Evolutionary conservation across 1,140 invertebrate genomes (phyloP).

Genomic region (Drosophila paulistorum): DNA sequence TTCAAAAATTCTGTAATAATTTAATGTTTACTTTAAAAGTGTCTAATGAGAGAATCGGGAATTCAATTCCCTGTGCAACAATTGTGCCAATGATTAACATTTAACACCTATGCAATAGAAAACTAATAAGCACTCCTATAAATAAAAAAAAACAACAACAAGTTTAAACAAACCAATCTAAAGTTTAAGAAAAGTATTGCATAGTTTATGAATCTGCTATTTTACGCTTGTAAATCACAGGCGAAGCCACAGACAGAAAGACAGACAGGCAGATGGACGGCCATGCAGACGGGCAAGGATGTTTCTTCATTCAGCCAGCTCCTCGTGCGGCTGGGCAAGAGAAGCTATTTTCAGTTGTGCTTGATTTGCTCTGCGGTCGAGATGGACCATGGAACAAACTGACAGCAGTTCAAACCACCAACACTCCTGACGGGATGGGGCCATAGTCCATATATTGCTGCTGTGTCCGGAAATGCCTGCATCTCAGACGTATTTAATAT

Average conservation of each 20-base stretch:
- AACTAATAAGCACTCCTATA: conserved; percentile 39
- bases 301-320: not conserved
- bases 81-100: conserved; percentile 46
- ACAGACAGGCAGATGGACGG: conserved; percentile 14
- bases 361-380: conserved; percentile 27
- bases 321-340: conserved; percentile 26
- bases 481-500: conserved; percentile 65
- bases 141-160: conserved; percentile 28
- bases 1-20: conserved; percentile 26
- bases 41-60: conserved; percentile 1
- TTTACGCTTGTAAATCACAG: conserved; percentile 78
- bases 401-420: not conserved
- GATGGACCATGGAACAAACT: conserved; percentile 18
- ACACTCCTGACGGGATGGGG: not conserved
- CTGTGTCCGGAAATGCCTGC: conserved; percentile 7
- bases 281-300: not conserved
- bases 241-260: conserved; percentile 59
- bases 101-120: conserved; percentile 28
- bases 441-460: not conserved
- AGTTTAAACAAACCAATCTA: not conserved
- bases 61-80: conserved; percentile 9
- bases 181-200: conserved; percentile 38
- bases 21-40: conserved; percentile 36
- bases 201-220: conserved; percentile 76
- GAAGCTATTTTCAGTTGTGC: conserved; percentile 40